Percentiles rank a stretch among this genome's conserved stretches.
Conservation (phyloP, 2,888 invertebrate species). For the Keiferia lycopersicella region DNA sequence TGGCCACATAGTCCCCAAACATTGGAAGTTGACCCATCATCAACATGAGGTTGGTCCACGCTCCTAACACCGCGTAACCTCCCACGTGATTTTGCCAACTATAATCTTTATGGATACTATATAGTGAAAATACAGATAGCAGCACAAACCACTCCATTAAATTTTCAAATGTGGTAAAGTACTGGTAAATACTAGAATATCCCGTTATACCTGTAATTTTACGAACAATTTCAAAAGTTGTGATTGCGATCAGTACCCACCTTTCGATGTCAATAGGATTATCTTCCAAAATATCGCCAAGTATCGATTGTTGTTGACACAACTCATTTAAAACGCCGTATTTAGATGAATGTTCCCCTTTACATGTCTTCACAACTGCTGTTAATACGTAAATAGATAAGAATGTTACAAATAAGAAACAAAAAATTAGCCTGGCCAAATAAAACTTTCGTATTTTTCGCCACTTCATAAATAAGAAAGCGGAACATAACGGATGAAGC, state of each 20-base stretch:
- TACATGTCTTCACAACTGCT: slow-evolving; percentile 87
- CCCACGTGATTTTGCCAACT: slow-evolving; percentile 94
- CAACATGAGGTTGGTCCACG: slow-evolving; percentile 93
- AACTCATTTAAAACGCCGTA: slow-evolving; percentile 84
- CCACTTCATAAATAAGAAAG: slow-evolving; percentile 94
- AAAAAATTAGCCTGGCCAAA: slow-evolving; percentile 89
- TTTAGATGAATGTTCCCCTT: slow-evolving; percentile 70
- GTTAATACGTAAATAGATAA: slow-evolving; percentile 90
- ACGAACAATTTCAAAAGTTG: slow-evolving; percentile 88
- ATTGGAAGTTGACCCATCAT: slow-evolving; percentile 94
- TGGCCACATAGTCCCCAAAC: slow-evolving; percentile 94
- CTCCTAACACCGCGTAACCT: slow-evolving; percentile 91
- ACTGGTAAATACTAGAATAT: slow-evolving; percentile 88
- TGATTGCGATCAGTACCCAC: slow-evolving; percentile 89
- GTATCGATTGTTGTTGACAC: slow-evolving; percentile 87
- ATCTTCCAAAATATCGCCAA: slow-evolving; percentile 86
- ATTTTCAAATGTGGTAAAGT: slow-evolving; percentile 91
- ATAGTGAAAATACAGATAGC: slow-evolving; percentile 90
- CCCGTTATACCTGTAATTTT: slow-evolving; percentile 91
- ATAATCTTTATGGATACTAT: slow-evolving; percentile 88
- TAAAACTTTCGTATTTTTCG: slow-evolving; percentile 94
- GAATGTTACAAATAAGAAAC: slow-evolving; percentile 89
- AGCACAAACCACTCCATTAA: slow-evolving; percentile 94
- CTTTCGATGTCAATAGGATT: slow-evolving; percentile 91
- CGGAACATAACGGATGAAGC: slow-evolving; percentile 92